A percentile compares a stretch with the other conserved stretches of the same genome.
Conservation (phyloP, 2,888 invertebrate species). For the Nasonia oneida region DNA sequence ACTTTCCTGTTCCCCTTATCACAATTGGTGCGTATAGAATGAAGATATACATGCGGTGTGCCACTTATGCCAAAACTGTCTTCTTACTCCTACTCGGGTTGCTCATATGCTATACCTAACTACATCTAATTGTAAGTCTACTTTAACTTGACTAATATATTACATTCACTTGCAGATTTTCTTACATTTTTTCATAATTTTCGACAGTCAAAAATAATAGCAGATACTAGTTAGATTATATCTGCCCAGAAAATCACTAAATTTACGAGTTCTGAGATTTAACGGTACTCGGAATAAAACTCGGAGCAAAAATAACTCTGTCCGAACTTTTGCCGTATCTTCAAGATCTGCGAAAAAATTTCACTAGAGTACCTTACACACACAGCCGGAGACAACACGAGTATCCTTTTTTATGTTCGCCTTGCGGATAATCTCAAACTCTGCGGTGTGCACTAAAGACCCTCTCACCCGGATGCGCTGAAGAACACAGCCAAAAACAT, state of each 20-base stretch:
- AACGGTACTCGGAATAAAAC: not conserved
- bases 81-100: too few relatives aligned
- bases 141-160: too few relatives aligned
- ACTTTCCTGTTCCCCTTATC: too few relatives aligned
- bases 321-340: not conserved
- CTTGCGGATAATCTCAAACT: not conserved
- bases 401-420: not conserved
- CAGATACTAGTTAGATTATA: not conserved
- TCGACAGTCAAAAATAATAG: not conserved
- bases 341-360: not conserved
- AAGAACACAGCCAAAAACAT: not conserved
- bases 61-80: too few relatives aligned
- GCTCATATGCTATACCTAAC: too few relatives aligned
- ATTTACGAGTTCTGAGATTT: not conserved
- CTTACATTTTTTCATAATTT: too few relatives aligned
- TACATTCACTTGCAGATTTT: too few relatives aligned
- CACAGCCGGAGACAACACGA: too few relatives aligned
- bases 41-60: too few relatives aligned
- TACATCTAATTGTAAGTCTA: too few relatives aligned
- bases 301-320: not conserved
- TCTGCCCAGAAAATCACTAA: not conserved
- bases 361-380: too few relatives aligned
- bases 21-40: too few relatives aligned
- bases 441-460: not conserved
- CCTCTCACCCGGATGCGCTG: not conserved